phyloP scores from a whole-genome alignment of 2,888 invertebrate species.

The Ectobius pallidus region DNA sequence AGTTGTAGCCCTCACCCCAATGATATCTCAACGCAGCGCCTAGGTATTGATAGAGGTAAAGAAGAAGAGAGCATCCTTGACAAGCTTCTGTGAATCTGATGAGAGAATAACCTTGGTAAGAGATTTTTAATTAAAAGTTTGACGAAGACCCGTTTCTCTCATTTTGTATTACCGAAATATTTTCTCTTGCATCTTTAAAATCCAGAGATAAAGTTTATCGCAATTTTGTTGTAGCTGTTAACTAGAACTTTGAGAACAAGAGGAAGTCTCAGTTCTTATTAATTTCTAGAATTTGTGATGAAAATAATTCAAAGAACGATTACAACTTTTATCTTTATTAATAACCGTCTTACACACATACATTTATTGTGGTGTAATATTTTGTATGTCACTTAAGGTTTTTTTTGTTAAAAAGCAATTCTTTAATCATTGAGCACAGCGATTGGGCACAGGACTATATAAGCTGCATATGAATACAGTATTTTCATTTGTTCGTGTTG shows the following conservation, averaged over 20 bases:
- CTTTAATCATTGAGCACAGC: too few relatives aligned
- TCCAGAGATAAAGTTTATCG: not conserved
- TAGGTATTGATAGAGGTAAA: not conserved
- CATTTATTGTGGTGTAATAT: too few relatives aligned
- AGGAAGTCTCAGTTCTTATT: not conserved
- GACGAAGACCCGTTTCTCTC: not conserved
- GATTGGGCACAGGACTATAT: too few relatives aligned
- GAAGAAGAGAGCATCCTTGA: not conserved
- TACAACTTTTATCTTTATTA: too few relatives aligned
- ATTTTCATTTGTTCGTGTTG: too few relatives aligned
- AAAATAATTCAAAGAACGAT: too few relatives aligned
- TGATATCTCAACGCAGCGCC: not conserved
- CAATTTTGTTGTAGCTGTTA: not conserved
- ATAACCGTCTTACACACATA: too few relatives aligned
- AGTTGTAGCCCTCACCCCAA: not conserved
- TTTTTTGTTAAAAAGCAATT: too few relatives aligned
- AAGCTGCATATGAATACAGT: too few relatives aligned
- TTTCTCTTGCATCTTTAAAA: not conserved
- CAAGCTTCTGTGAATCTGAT: not conserved
- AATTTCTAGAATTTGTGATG: too few relatives aligned
- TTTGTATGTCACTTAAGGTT: too few relatives aligned
- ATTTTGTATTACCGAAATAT: conserved; percentile 14
- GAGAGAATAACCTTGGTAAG: not conserved
- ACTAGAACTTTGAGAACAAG: not conserved
- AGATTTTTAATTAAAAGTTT: conserved; percentile 3